Evolutionary conservation across 1,140 invertebrate species (phyloP).

Genomic region (Drosophila jambulina): DNA sequence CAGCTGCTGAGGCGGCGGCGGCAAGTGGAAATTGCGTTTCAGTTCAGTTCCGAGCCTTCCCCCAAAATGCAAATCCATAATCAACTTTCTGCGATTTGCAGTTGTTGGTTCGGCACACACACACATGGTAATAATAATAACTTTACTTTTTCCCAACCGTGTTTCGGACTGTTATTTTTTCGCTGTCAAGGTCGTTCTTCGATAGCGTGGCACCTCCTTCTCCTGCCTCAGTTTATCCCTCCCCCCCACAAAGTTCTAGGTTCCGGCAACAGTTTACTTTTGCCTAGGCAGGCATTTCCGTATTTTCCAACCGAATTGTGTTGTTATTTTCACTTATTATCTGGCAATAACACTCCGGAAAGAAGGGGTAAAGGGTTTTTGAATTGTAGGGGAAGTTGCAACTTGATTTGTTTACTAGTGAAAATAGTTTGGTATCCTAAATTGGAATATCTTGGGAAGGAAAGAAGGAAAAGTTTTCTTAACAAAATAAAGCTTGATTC

Average conservation of each 20-base stretch:
- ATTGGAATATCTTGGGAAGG: background rate
- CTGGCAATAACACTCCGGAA: slow-evolving; percentile 1
- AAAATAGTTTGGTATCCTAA: background rate
- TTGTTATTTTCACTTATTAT: slow-evolving; percentile 15
- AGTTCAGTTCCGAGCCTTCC: slow-evolving; percentile 36
- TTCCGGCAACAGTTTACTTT: slow-evolving; percentile 42
- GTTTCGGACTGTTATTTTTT: slow-evolving; percentile 54
- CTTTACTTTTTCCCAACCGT: slow-evolving; percentile 31
- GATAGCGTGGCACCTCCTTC: slow-evolving; percentile 29
- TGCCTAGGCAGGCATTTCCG: slow-evolving; percentile 27
- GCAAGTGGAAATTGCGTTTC: slow-evolving; percentile 57
- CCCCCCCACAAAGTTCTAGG: background rate
- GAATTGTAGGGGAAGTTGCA: background rate
- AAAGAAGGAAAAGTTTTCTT: too few species aligned
- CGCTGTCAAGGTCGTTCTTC: slow-evolving; percentile 76
- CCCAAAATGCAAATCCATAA: slow-evolving; percentile 75
- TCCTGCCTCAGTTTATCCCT: background rate
- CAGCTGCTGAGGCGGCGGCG: slow-evolving; percentile 21
- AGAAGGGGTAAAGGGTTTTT: background rate
- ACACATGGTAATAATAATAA: slow-evolving; percentile 45
- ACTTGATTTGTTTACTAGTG: slow-evolving; percentile 25
- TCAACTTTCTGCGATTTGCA: slow-evolving; percentile 59
- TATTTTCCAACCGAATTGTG: slow-evolving; percentile 24
- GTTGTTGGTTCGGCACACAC: slow-evolving; percentile 39
- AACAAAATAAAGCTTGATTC: too few species aligned